Percentiles rank a stretch among this genome's conserved stretches.
Evolutionary conservation across 2,888 invertebrate genomes (phyloP).

Genomic region (Morinoia aosen): DNA sequence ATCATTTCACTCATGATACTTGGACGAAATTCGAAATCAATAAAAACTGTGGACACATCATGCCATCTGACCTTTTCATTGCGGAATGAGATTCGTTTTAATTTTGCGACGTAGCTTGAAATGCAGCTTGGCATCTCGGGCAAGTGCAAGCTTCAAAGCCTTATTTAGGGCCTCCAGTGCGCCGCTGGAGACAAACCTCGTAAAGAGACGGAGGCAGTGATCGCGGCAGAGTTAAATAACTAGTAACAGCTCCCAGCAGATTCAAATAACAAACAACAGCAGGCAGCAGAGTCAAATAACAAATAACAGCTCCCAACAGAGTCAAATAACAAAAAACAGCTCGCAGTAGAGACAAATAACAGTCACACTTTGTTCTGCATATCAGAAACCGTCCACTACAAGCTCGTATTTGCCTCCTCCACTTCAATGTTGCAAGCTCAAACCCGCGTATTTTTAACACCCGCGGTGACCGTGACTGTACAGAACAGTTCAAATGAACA

Average conservation of each 20-base stretch:
- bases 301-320: too few species aligned
- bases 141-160: neutral
- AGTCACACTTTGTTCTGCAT: neutral
- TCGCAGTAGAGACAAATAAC: neutral
- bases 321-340: too few species aligned
- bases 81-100: neutral
- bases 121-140: neutral
- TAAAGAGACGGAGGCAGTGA: neutral
- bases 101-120: neutral
- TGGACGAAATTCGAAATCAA: neutral
- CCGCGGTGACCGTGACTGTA: neutral
- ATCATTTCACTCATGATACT: neutral
- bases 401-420: neutral
- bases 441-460: neutral
- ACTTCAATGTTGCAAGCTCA: neutral
- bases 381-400: neutral
- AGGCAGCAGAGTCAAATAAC: too few species aligned
- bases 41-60: neutral
- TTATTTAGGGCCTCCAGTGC: neutral
- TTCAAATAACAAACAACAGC: too few species aligned
- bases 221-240: too few species aligned
- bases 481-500: neutral
- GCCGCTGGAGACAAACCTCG: neutral
- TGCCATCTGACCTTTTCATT: neutral
- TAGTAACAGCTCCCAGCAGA: too few species aligned